Conservation (phyloP, 2,113 vertebrate species). For the Muscicapa adusta region DNA sequence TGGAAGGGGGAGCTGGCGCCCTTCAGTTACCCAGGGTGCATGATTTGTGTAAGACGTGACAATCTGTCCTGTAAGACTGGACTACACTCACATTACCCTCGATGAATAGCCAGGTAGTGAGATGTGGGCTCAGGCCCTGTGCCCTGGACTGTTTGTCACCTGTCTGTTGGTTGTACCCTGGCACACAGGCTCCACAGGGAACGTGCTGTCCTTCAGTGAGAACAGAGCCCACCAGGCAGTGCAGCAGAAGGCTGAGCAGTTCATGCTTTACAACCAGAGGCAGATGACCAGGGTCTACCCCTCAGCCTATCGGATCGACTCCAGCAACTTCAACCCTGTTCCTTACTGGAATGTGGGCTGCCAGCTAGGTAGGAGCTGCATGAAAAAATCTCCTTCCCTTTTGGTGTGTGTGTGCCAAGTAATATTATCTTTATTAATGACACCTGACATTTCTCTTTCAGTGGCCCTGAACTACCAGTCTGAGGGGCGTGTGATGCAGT, state of each 20-base stretch:
- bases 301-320: constrained; percentile 95
- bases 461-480: constrained; percentile 98
- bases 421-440: neutral
- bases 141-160: neutral
- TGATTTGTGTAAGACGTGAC: neutral
- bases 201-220: constrained; percentile 95
- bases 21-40: fast-evolving
- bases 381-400: neutral
- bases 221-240: constrained; percentile 89
- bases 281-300: constrained; percentile 96
- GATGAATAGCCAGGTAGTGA: neutral
- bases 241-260: constrained; percentile 89
- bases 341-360: constrained; percentile 96
- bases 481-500: constrained; percentile 95
- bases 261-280: constrained; percentile 91
- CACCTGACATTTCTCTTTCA: constrained; percentile 36
- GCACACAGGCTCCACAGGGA: constrained; percentile 82
- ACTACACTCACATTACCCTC: neutral
- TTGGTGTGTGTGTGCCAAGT: too few species aligned
- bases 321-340: constrained; percentile 96
- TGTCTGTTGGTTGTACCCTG: neutral
- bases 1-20: neutral
- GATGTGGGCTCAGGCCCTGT: neutral
- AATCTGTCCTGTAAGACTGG: fast-evolving
- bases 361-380: constrained; percentile 83